phyloP scores from a whole-genome alignment of 92 coral and sea anemone genomes.

The Palythoa caribaeorum region DNA sequence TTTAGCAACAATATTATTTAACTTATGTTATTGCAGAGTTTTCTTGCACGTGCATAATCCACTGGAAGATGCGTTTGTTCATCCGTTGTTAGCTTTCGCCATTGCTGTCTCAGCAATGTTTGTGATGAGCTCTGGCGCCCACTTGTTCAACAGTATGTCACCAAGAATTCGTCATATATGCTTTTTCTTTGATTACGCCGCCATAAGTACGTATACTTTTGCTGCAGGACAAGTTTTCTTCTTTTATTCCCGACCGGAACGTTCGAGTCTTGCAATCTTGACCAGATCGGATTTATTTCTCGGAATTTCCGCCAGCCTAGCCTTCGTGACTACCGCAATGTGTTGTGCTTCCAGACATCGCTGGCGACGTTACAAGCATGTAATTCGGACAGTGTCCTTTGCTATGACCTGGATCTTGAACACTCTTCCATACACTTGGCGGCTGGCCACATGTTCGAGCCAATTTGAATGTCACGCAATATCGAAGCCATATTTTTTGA shows the following conservation, averaged over 20 bases:
- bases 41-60: slow-evolving; percentile 63
- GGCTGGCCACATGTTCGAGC: slow-evolving; percentile 72
- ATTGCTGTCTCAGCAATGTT: slow-evolving; percentile 78
- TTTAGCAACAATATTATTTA: slow-evolving; percentile 74
- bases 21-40: slow-evolving; percentile 66
- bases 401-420: slow-evolving; percentile 77
- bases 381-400: slow-evolving; percentile 86
- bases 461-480: slow-evolving; percentile 75
- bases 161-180: slow-evolving; percentile 83
- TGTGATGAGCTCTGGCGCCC: slow-evolving; percentile 91
- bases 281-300: slow-evolving; percentile 67
- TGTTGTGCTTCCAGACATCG: slow-evolving; percentile 96
- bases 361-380: slow-evolving; percentile 81
- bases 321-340: slow-evolving; percentile 74
- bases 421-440: slow-evolving; percentile 80
- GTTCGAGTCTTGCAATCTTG: slow-evolving; percentile 56
- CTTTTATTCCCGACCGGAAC: slow-evolving; percentile 90
- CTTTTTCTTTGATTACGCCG: slow-evolving; percentile 95
- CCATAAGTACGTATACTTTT: slow-evolving; percentile 87
- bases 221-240: slow-evolving; percentile 90
- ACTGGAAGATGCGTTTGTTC: slow-evolving; percentile 69
- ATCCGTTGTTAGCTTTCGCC: slow-evolving; percentile 89
- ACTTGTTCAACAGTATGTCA: slow-evolving; percentile 90
- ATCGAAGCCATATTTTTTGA: slow-evolving; percentile 80
- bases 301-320: slow-evolving; percentile 67